Conservation (phyloP, 2,113 vertebrate species). For the Lagenorhynchus albirostris region DNA sequence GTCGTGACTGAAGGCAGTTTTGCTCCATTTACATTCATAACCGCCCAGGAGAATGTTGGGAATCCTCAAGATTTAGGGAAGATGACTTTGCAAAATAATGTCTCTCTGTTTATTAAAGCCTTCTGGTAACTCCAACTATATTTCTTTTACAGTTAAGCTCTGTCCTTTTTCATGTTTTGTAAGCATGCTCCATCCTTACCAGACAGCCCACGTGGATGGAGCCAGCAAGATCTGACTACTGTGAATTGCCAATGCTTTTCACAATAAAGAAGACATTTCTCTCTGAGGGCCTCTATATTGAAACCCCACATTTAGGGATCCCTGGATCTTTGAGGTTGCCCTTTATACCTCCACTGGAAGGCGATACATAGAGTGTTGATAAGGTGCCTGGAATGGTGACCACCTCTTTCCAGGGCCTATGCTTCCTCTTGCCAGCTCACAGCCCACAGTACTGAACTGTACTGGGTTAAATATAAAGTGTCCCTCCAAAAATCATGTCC, state of each 20-base stretch:
- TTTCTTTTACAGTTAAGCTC: not conserved
- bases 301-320: not conserved
- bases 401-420: not conserved
- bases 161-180: not conserved
- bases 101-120: not conserved
- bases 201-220: not conserved
- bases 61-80: not conserved
- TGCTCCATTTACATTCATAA: not conserved
- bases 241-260: not conserved
- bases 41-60: not conserved
- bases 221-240: not conserved
- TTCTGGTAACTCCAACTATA: not conserved
- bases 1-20: not conserved
- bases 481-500: not conserved
- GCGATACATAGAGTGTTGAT: not conserved
- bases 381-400: not conserved
- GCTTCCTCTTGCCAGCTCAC: not conserved
- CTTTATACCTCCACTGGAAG: not conserved
- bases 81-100: not conserved
- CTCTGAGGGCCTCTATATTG: not conserved
- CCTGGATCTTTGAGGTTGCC: not conserved
- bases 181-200: not conserved
- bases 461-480: not conserved
- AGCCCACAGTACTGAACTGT: not conserved
- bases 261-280: not conserved